phyloP scores from a whole-genome alignment of 2,113 vertebrate genomes.

The Sciurus niger region DNA sequence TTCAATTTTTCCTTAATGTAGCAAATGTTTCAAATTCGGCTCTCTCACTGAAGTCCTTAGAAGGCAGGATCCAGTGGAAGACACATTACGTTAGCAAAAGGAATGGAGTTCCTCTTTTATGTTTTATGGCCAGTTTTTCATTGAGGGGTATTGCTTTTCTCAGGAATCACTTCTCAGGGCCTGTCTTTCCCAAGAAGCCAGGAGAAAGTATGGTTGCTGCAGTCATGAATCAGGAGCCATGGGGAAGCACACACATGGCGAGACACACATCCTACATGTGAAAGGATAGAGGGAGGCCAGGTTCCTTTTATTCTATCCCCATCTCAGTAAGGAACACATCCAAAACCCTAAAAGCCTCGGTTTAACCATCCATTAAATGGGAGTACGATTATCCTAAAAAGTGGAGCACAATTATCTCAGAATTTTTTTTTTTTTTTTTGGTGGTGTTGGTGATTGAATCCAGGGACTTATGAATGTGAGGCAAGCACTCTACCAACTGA shows the following conservation, averaged over 20 bases:
- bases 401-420: not conserved
- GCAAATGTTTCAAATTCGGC: conserved; percentile 79
- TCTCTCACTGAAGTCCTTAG: conserved; percentile 46
- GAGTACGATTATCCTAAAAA: not conserved
- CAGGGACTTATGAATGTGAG: too few relatives aligned
- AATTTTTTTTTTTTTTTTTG: too few relatives aligned
- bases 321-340: not conserved
- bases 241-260: not conserved
- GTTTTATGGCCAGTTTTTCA: conserved; percentile 81
- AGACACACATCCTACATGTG: accelerated
- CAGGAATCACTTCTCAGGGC: conserved; percentile 74
- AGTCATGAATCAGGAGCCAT: not conserved
- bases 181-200: conserved; percentile 64
- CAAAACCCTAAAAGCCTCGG: not conserved
- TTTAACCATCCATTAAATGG: not conserved
- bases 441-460: too few relatives aligned
- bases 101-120: conserved; percentile 67
- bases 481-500: too few relatives aligned
- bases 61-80: conserved; percentile 68
- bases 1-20: conserved; percentile 77
- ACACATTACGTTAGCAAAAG: not conserved
- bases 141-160: conserved; percentile 74
- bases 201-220: not conserved
- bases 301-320: not conserved
- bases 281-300: not conserved